These are phyloP conservation scores for Alcis repandata DNA, from an alignment of 2,888 invertebrate genomes.

Conservation along the genomic window DNA sequence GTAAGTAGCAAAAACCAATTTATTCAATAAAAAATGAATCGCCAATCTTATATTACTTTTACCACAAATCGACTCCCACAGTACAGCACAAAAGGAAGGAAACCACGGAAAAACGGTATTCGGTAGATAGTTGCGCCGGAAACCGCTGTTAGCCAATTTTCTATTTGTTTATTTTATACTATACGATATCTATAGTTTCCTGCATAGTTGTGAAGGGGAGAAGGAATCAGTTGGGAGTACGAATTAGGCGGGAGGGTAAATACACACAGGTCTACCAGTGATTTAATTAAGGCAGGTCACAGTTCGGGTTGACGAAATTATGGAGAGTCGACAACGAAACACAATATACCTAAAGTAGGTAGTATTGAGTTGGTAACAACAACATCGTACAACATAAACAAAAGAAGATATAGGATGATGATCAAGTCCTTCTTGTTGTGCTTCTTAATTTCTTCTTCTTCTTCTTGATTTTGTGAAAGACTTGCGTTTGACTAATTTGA, in stretches of 20 bases:
- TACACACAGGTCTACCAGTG: conserved; percentile 12
- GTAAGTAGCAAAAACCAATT: too few relatives aligned
- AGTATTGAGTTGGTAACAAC: too few relatives aligned
- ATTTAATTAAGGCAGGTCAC: conserved; percentile 12
- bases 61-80: conserved; percentile 29
- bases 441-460: too few relatives aligned
- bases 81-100: conserved; percentile 47
- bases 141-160: conserved; percentile 47
- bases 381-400: too few relatives aligned
- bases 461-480: too few relatives aligned
- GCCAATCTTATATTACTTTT: conserved; percentile 4
- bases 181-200: conserved; percentile 11
- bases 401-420: too few relatives aligned
- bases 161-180: conserved; percentile 42
- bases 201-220: conserved; percentile 7
- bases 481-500: too few relatives aligned
- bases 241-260: conserved; percentile 34
- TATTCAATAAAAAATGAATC: conserved; percentile 12
- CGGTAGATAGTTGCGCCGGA: conserved; percentile 42
- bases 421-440: too few relatives aligned
- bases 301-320: conserved; percentile 11
- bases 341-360: not conserved
- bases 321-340: not conserved
- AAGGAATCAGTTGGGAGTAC: conserved; percentile 26
- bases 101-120: conserved; percentile 43